phyloP scores from a whole-genome alignment of 1,140 invertebrate species.

The Drosophila pruinosa region DNA sequence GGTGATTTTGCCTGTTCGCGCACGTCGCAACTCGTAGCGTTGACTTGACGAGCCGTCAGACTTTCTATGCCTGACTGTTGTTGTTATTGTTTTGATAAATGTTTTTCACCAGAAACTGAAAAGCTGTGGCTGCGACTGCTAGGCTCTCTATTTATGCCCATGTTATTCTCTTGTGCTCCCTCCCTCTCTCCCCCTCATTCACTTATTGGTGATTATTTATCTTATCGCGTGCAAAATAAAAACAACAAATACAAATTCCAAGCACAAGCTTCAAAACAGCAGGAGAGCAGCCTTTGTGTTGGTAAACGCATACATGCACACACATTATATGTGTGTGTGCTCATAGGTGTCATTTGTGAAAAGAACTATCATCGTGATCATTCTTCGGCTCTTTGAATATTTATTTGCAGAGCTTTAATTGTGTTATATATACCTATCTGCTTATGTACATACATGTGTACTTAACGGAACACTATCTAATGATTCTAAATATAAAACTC shows the following conservation, averaged over 20 bases:
- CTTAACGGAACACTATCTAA: conserved; percentile 23
- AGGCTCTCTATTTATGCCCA: conserved; percentile 3
- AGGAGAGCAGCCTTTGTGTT: conserved; percentile 33
- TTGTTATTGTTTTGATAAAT: conserved; percentile 57
- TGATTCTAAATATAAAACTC: conserved; percentile 52
- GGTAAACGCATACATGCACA: neutral
- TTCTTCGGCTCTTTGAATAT: conserved; percentile 8
- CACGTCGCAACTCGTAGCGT: conserved; percentile 24
- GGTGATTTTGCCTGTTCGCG: conserved; percentile 60
- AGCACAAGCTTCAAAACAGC: conserved; percentile 22
- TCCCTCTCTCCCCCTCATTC: neutral
- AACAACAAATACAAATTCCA: conserved; percentile 55
- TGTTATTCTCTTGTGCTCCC: neutral
- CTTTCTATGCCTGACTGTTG: conserved; percentile 44
- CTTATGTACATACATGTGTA: neutral
- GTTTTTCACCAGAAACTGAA: conserved; percentile 57
- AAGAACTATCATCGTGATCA: conserved; percentile 27
- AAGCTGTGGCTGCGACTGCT: conserved; percentile 11
- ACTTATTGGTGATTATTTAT: conserved; percentile 53
- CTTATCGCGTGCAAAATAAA: conserved; percentile 58
- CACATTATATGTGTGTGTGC: conserved; percentile 1
- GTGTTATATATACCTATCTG: neutral
- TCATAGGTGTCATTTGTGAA: neutral
- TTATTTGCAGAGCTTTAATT: conserved; percentile 53
- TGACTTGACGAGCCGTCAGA: conserved; percentile 27